Evolutionary conservation across 2,888 invertebrate species (phyloP).

Genomic region (Sthenelais limicola): DNA sequence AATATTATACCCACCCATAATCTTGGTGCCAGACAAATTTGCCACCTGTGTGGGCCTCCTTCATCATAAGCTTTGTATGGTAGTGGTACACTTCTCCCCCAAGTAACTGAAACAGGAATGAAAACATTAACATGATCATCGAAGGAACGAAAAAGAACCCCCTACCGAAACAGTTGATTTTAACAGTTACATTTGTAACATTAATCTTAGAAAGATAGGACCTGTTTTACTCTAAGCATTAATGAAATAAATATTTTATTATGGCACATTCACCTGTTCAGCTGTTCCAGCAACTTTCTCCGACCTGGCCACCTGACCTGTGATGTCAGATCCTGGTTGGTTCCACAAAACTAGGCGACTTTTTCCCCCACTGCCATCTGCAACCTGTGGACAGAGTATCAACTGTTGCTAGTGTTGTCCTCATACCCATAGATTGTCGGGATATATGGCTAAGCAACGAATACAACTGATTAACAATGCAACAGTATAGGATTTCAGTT

Average conservation of each 20-base stretch:
- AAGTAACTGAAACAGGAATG: slow-evolving; percentile 59
- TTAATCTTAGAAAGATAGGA: not conserved
- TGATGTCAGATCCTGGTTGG: slow-evolving; percentile 55
- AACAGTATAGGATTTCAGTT: not conserved
- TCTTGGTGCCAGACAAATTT: slow-evolving; percentile 70
- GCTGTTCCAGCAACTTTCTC: slow-evolving; percentile 52
- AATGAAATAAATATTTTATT: not conserved
- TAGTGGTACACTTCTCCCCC: slow-evolving; percentile 70
- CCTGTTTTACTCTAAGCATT: not conserved
- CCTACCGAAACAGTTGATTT: too few species aligned
- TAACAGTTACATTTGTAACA: not conserved
- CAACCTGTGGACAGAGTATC: slow-evolving; percentile 45
- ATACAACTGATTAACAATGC: not conserved
- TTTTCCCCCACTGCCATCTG: slow-evolving; percentile 48
- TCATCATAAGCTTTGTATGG: slow-evolving; percentile 70
- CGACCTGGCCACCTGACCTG: slow-evolving; percentile 52
- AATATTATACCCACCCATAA: slow-evolving; percentile 60
- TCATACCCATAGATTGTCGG: not conserved
- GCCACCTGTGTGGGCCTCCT: slow-evolving; percentile 65
- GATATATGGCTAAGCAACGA: not conserved
- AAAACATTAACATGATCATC: too few species aligned
- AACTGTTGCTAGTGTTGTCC: too few species aligned
- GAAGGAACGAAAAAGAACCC: too few species aligned
- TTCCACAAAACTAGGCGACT: slow-evolving; percentile 52
- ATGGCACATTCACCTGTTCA: slow-evolving; percentile 46